Evolutionary conservation across 2,888 invertebrate genomes (phyloP), one percentile per base, ranked within the genome.

Genomic region (Polia nebulosa): DNA sequence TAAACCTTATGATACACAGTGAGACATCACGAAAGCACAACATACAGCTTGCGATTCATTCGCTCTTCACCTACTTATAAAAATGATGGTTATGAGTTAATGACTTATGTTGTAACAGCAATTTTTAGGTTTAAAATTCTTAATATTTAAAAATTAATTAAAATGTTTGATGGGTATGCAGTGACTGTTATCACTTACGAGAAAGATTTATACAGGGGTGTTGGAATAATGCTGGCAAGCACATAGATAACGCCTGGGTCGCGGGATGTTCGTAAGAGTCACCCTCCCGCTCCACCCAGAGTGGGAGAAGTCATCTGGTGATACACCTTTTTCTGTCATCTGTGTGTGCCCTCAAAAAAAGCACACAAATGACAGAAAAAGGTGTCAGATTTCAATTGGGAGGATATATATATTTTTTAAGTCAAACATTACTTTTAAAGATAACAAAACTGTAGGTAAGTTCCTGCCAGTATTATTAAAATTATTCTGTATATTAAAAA

Each of bases 11-110:
- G 62, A 72, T 79, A 79, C 64, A 85, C 70, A 66, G 47, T 66
- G 56, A 72, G 73, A 78, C 74, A 75, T 73, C 76, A 82, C 81
- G 71, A 76, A 81, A 84, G 76, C 69, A 69, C 66, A 63, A 83
- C 72, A 77, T 76, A 72, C 73, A 67, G 52, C 29, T 68, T 58
- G 39, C 53, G 44, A 53, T 39, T 44, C 73, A 60, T 60, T 71
- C 83, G 34, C 69, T 58, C 76, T 60, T 69, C 59, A 79, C 59
- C 64, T 72, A 76, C 44, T 59, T 72, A 71, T 34, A 62, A 55
- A 72, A 71, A 78, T 53, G 52, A 75, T 52, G 62, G 29, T 72
- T 66, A 78, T 61, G 62, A 65, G 41, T 49, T 57, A 66, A 81
- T 49, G 55, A 79, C 25, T 39, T 25, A 59, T 39, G 53, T 36